These are phyloP conservation scores for Hypocryptadius cinnamomeus DNA, from an alignment of 2,113 vertebrate species.

Conservation along the genomic window DNA sequence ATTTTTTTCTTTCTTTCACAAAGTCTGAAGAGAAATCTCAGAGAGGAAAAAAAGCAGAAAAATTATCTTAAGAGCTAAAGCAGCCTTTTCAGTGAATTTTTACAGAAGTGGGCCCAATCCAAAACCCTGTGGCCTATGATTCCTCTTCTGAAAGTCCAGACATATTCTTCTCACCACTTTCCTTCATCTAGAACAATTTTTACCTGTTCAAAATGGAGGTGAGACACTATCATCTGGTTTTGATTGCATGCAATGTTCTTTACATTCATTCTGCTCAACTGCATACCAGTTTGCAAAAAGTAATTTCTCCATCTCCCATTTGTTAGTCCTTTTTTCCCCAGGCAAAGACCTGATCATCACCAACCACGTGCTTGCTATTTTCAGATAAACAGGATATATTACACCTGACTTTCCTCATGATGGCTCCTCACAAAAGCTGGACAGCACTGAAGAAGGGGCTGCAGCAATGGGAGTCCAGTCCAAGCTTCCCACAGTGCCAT, in stretches of 20 bases:
- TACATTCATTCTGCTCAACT: not conserved
- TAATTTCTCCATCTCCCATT: not conserved
- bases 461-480: not conserved
- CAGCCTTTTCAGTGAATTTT: not conserved
- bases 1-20: not conserved
- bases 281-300: not conserved
- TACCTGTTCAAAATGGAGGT: not conserved
- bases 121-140: not conserved
- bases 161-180: not conserved
- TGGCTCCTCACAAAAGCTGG: not conserved
- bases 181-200: not conserved
- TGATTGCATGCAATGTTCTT: not conserved
- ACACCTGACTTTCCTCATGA: not conserved
- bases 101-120: not conserved
- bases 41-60: not conserved
- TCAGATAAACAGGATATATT: not conserved
- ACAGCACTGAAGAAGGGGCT: not conserved
- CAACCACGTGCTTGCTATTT: not conserved
- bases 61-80: not conserved
- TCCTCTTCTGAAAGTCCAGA: not conserved
- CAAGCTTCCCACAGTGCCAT: not conserved
- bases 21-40: not conserved
- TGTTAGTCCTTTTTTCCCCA: not conserved
- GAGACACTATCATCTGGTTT: not conserved
- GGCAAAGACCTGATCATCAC: accelerated